Percentiles rank a stretch among this genome's conserved stretches.
phyloP scores from a whole-genome alignment of 2,797 vertebrate species.

The Spinus olivaceus region DNA sequence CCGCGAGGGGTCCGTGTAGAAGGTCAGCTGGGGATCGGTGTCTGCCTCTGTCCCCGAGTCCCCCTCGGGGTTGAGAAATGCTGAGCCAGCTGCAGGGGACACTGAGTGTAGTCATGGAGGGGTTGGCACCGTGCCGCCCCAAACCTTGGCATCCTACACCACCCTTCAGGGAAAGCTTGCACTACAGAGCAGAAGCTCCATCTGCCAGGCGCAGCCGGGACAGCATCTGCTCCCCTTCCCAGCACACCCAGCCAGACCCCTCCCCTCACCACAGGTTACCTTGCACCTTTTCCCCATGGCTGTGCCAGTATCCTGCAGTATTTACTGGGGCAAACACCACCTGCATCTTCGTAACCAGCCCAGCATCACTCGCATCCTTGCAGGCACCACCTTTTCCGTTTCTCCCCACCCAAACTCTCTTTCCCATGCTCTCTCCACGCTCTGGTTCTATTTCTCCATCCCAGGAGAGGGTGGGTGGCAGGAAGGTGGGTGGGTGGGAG shows the following conservation, averaged over 20 bases:
- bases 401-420: background rate
- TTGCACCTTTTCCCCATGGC: background rate
- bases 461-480: background rate
- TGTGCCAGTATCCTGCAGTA: background rate
- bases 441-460: background rate
- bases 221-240: background rate
- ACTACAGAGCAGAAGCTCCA: background rate
- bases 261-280: rapidly evolving
- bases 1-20: constrained; percentile 97
- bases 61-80: constrained; percentile 96
- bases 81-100: constrained; percentile 88
- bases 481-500: background rate
- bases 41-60: constrained; percentile 96
- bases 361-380: background rate
- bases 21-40: constrained; percentile 97
- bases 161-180: background rate
- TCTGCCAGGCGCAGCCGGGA: background rate
- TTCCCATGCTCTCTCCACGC: background rate
- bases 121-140: background rate
- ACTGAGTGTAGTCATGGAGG: background rate
- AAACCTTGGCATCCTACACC: background rate
- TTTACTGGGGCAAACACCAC: background rate
- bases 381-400: background rate
- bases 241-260: background rate
- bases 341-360: background rate